Evolutionary conservation across 1,140 invertebrate species (phyloP).

Genomic region (Rhagoletis pomonella): DNA sequence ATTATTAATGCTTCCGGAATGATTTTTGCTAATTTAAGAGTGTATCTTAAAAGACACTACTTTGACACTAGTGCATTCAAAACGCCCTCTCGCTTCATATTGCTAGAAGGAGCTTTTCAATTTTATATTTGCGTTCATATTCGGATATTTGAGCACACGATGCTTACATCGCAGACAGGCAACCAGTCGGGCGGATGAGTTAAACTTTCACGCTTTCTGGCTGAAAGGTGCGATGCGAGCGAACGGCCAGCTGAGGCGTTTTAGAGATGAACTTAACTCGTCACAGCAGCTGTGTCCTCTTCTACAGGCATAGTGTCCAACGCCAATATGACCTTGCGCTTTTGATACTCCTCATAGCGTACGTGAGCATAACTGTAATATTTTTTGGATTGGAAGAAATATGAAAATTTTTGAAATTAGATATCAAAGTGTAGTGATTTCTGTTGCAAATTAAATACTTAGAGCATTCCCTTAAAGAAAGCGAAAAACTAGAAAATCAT

Average conservation of each 20-base stretch:
- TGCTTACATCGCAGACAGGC: background rate
- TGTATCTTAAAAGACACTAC: background rate
- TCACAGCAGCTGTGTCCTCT: background rate
- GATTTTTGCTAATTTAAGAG: constrained; percentile 47
- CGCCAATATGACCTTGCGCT: constrained; percentile 72
- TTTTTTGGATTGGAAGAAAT: background rate
- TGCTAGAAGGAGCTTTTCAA: too few relatives aligned
- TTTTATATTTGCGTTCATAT: too few relatives aligned
- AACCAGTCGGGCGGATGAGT: background rate
- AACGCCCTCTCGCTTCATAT: too few relatives aligned
- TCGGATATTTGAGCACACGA: background rate
- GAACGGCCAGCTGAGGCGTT: background rate
- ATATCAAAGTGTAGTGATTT: constrained; percentile 29
- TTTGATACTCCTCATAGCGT: constrained; percentile 81
- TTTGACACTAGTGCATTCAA: background rate
- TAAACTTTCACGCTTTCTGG: too few relatives aligned
- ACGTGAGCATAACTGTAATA: constrained; percentile 80
- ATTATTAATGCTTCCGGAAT: constrained; percentile 56
- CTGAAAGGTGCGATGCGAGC: too few relatives aligned
- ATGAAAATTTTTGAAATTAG: background rate
- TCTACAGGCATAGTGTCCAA: constrained; percentile 53
- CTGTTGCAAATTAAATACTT: constrained; percentile 46
- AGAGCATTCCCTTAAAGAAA: too few relatives aligned
- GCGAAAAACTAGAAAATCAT: too few relatives aligned
- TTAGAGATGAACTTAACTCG: constrained; percentile 1